These are phyloP conservation scores for Psettodes erumei DNA, from an alignment of 2,113 vertebrate genomes.

Conservation along the genomic window DNA sequence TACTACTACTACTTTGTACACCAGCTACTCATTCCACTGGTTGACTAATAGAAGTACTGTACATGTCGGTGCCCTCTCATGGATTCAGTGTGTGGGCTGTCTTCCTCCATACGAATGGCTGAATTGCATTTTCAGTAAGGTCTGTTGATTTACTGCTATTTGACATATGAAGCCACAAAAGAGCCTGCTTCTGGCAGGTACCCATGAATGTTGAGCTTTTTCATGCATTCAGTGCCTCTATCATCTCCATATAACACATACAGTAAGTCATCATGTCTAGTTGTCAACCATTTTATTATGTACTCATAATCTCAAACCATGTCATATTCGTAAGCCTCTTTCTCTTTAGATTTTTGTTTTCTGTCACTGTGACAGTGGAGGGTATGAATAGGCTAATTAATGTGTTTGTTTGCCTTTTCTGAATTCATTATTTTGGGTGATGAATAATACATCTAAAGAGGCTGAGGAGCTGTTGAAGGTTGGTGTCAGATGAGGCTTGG, in stretches of 20 bases:
- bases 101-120: slow-evolving; percentile 27
- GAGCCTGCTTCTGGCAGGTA: slow-evolving; percentile 20
- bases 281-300: slow-evolving; percentile 8
- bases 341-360: background rate
- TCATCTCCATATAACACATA: background rate
- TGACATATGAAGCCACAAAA: background rate
- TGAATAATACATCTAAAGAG: slow-evolving; percentile 60
- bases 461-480: slow-evolving; percentile 25
- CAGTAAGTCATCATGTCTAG: background rate
- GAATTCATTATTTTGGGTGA: slow-evolving; percentile 48
- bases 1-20: too few species aligned
- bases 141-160: slow-evolving; percentile 39
- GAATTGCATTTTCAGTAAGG: slow-evolving; percentile 36
- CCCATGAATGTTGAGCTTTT: background rate
- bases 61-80: slow-evolving; percentile 33
- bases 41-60: slow-evolving; percentile 42
- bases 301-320: background rate
- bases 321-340: background rate
- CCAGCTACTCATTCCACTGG: too few species aligned
- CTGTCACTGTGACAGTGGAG: slow-evolving; percentile 20
- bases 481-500: slow-evolving; percentile 31
- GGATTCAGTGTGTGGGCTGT: slow-evolving; percentile 42
- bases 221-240: background rate
- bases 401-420: slow-evolving; percentile 59
- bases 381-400: slow-evolving; percentile 60